A percentile compares a stretch with the other conserved stretches of the same genome.
Conservation (phyloP, 2,113 vertebrate genomes). For the Pao palembangensis region DNA sequence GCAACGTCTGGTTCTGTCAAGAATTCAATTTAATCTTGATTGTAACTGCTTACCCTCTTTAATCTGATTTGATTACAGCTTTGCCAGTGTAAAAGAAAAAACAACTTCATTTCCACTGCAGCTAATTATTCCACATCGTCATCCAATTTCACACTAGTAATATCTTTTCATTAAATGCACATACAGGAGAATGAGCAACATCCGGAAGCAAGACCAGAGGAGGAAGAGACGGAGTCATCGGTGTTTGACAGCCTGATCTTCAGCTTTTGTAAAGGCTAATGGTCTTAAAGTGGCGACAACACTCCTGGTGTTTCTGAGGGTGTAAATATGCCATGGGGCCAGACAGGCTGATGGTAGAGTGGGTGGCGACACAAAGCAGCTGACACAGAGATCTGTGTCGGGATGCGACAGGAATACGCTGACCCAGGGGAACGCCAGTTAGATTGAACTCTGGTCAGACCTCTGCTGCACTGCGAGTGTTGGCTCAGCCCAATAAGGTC, state of each 20-base stretch:
- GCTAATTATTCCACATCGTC: neutral
- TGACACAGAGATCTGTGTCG: constrained; percentile 72
- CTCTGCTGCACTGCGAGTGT: too few species aligned
- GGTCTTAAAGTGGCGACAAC: constrained; percentile 63
- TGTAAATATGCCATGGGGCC: constrained; percentile 41
- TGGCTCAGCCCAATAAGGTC: too few species aligned
- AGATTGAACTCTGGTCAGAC: neutral
- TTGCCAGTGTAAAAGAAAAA: too few species aligned
- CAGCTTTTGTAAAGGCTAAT: constrained; percentile 46
- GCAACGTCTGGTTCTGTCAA: too few species aligned
- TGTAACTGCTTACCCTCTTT: too few species aligned
- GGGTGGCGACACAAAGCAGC: constrained; percentile 67
- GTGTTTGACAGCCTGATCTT: constrained; percentile 33
- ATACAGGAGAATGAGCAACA: neutral
- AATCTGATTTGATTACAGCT: too few species aligned
- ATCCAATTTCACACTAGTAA: neutral
- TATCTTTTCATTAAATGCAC: neutral
- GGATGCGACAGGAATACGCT: constrained; percentile 67
- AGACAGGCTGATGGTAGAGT: constrained; percentile 69
- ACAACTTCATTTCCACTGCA: too few species aligned
- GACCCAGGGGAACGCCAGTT: constrained; percentile 48
- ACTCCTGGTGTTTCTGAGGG: constrained; percentile 30
- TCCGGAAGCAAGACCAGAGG: neutral
- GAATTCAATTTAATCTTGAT: too few species aligned
- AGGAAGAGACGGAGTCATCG: constrained; percentile 6